phyloP scores from a whole-genome alignment of 1,140 invertebrate species.

The Zaprionus inermis region DNA sequence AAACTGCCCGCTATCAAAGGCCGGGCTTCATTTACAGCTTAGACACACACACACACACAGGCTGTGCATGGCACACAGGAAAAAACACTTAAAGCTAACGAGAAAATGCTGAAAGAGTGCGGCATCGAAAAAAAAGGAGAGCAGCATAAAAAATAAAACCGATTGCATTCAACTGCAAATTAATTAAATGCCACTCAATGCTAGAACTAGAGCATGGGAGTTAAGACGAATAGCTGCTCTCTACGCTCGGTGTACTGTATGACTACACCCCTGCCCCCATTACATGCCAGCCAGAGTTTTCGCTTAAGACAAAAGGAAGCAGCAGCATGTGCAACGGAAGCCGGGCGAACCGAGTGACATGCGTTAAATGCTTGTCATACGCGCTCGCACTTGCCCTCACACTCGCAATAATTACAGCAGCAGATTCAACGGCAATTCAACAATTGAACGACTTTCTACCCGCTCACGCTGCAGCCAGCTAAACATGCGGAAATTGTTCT shows the following conservation, averaged over 20 bases:
- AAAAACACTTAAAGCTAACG: conserved; percentile 28
- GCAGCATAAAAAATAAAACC: conserved; percentile 8
- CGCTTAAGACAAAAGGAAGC: conserved; percentile 14
- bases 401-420: conserved; percentile 41
- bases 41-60: neutral
- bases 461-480: conserved; percentile 7
- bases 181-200: conserved; percentile 78
- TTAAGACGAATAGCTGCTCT: conserved; percentile 35
- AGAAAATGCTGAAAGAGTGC: conserved; percentile 18
- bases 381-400: neutral
- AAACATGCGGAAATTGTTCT: conserved; percentile 66
- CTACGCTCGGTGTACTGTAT: too few relatives aligned
- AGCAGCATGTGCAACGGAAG: conserved; percentile 24
- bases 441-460: conserved; percentile 57
- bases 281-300: conserved; percentile 7
- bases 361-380: conserved; percentile 54
- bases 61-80: neutral
- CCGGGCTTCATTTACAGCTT: conserved; percentile 47
- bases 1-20: conserved; percentile 5
- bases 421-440: conserved; percentile 10
- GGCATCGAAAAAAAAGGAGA: conserved; percentile 1
- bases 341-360: conserved; percentile 6
- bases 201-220: conserved; percentile 23
- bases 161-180: conserved; percentile 61
- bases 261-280: neutral